Percentiles rank a stretch among this genome's conserved stretches.
These are phyloP conservation scores for Arbacia lixula DNA, from an alignment of 53 echinoderm and acorn worm genomes.

Conservation along the genomic window DNA sequence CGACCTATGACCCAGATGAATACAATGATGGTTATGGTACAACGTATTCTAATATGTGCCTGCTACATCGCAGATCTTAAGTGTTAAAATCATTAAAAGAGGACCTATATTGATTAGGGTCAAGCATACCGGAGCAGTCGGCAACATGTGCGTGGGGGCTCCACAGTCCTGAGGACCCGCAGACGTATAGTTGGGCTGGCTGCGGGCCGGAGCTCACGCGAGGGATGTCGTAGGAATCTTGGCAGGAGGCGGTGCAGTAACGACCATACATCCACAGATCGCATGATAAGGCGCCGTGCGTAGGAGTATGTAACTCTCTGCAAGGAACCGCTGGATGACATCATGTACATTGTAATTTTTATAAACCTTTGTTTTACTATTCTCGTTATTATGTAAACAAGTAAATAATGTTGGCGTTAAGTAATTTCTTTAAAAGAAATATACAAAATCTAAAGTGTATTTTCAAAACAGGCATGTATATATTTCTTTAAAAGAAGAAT, in stretches of 20 bases:
- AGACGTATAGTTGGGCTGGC: slow-evolving; percentile 33
- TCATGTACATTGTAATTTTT: not conserved
- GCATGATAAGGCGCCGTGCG: slow-evolving; percentile 73
- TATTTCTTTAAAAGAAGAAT: too few relatives aligned
- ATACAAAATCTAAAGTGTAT: too few relatives aligned
- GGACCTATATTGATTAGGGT: not conserved
- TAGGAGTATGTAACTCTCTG: slow-evolving; percentile 37
- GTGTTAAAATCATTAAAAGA: too few relatives aligned
- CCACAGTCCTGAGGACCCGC: slow-evolving; percentile 59
- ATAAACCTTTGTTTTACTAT: too few relatives aligned
- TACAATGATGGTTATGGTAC: too few relatives aligned
- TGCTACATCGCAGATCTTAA: too few relatives aligned
- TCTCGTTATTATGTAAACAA: too few relatives aligned
- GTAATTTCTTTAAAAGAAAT: too few relatives aligned
- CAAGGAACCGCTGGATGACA: slow-evolving; percentile 55
- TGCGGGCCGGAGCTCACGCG: not conserved
- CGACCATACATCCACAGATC: slow-evolving; percentile 64
- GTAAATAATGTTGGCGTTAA: too few relatives aligned
- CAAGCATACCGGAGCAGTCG: slow-evolving; percentile 40
- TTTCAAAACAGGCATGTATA: too few relatives aligned
- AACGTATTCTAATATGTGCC: too few relatives aligned
- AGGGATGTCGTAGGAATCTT: slow-evolving; percentile 62
- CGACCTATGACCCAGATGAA: too few relatives aligned
- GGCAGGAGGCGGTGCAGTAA: slow-evolving; percentile 68
- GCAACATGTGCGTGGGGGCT: slow-evolving; percentile 32